Base-by-base conservation (phyloP, 2,797 vertebrate species). In the Tachyglossus aculeatus region DNA sequence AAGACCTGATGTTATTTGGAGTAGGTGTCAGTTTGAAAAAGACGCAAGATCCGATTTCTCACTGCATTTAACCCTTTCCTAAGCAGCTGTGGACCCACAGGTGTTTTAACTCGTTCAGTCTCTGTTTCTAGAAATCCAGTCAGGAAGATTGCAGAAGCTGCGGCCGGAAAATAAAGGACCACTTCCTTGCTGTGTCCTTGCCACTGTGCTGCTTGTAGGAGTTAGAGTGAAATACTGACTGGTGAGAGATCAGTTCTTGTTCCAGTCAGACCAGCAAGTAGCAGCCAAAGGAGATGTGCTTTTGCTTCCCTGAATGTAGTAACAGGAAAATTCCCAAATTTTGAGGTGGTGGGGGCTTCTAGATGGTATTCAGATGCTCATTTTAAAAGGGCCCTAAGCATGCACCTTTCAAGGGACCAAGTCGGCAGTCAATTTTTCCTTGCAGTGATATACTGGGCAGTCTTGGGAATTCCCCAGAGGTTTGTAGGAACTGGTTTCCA, bases 11-110 rank as follows among this genome's bases (percentile, higher is more conserved):
- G 57, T 52, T 36, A 65, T 47, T 3, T 29, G 16, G 1, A 44
- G 4, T n/a, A n/a, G n/a, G n/a, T n/a, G n/a, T n/a, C n/a, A n/a
- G n/a, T n/a, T 27, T 71, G 7, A 39, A 18, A 33, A 55, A n/a
- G n/a, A 19, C 16, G 16, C 9, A 2, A 18, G 25, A 22, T 71
- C 19, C 58, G 16, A 52, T 38, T 69, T 66, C 33, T 18, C 15
- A 25, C 62, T 45, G 53, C 45, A 58, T 61, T 67, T 74, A 70
- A 53, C 51, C 10, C 16, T 38, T 40, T 69, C 18, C 21, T 57
- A 43, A 45, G 48, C 66, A 69, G 10, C 16, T 18, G 11, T 54
- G 22, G 34, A 58, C 8, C 47, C 43, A 39, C 57, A 59, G 55
- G 50, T 53, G 10, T 11, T 54, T 43, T 70, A 61, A 68, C 7